A percentile compares a stretch with the other conserved stretches of the same genome.
These are phyloP conservation scores for Ornithoptera alexandrae DNA, from an alignment of 2,888 invertebrate genomes.

Conservation along the genomic window DNA sequence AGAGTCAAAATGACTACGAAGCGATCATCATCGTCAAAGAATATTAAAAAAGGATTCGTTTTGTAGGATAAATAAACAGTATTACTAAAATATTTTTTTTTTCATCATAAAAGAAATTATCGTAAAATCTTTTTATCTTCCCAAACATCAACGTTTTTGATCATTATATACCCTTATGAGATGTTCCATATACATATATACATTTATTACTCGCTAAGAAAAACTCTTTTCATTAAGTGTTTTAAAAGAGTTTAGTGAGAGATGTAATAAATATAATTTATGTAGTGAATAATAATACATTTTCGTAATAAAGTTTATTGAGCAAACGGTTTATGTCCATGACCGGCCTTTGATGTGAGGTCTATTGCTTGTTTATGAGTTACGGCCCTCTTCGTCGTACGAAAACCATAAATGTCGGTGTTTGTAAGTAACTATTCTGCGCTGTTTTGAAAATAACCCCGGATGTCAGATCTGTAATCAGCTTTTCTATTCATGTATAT, in stretches of 20 bases:
- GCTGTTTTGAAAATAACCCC: not conserved
- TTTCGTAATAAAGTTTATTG: not conserved
- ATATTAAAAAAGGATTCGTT: too few species aligned
- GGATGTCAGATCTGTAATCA: not conserved
- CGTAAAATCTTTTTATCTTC: not conserved
- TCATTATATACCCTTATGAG: not conserved
- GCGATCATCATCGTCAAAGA: too few species aligned
- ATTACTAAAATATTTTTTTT: too few species aligned
- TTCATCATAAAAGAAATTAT: too few species aligned
- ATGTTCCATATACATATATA: not conserved
- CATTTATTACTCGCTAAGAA: not conserved
- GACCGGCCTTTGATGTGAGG: conserved; percentile 3
- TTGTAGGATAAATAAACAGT: too few species aligned
- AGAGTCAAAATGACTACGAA: too few species aligned
- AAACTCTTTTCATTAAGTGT: not conserved
- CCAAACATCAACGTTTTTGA: not conserved
- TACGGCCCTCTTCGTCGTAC: conserved; percentile 4
- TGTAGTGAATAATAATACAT: not conserved
- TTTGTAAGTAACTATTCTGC: not conserved
- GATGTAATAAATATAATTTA: not conserved
- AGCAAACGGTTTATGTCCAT: conserved; percentile 6
- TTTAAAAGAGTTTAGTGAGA: not conserved
- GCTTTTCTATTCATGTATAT: not conserved
- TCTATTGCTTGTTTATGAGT: conserved; percentile 16
- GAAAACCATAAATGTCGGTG: conserved; percentile 1